Evolutionary conservation across 2,888 invertebrate genomes (phyloP).

Genomic region (Synergus gifuensis): DNA sequence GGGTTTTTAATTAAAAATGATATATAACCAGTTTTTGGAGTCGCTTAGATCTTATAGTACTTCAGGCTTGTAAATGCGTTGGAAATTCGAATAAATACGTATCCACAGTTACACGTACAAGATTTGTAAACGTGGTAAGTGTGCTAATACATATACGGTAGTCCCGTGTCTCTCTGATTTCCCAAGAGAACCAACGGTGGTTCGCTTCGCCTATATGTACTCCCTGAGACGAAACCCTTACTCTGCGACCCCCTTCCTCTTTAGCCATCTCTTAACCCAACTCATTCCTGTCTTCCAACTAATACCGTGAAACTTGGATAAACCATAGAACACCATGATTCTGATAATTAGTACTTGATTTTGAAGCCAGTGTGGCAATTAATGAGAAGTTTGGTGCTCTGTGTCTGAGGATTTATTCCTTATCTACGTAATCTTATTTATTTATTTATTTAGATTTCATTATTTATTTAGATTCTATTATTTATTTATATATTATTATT

Average conservation of each 20-base stretch:
- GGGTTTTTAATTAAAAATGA: too few relatives aligned
- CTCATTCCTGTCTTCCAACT: constrained; percentile 40
- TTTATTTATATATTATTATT: too few relatives aligned
- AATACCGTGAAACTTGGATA: constrained; percentile 9
- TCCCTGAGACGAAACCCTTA: constrained; percentile 57
- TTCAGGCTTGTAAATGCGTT: neutral
- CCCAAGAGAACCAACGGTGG: constrained; percentile 51
- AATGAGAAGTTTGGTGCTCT: neutral
- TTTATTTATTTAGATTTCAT: too few relatives aligned
- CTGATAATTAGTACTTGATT: constrained; percentile 51
- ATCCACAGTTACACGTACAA: neutral
- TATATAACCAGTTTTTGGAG: neutral
- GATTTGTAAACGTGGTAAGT: neutral
- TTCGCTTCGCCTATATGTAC: constrained; percentile 53
- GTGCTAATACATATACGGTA: constrained; percentile 42
- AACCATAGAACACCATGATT: constrained; percentile 38
- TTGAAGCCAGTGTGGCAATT: neutral
- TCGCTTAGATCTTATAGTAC: neutral
- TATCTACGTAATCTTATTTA: too few relatives aligned
- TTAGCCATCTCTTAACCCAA: constrained; percentile 45
- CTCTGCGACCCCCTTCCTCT: constrained; percentile 52
- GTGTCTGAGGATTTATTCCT: neutral
- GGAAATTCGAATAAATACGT: constrained; percentile 4
- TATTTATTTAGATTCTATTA: too few relatives aligned
- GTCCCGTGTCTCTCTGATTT: constrained; percentile 56